Percentiles rank a stretch among this genome's conserved stretches.
phyloP scores from a whole-genome alignment of 2,888 invertebrate genomes.

The Drosophila maculinotata region DNA sequence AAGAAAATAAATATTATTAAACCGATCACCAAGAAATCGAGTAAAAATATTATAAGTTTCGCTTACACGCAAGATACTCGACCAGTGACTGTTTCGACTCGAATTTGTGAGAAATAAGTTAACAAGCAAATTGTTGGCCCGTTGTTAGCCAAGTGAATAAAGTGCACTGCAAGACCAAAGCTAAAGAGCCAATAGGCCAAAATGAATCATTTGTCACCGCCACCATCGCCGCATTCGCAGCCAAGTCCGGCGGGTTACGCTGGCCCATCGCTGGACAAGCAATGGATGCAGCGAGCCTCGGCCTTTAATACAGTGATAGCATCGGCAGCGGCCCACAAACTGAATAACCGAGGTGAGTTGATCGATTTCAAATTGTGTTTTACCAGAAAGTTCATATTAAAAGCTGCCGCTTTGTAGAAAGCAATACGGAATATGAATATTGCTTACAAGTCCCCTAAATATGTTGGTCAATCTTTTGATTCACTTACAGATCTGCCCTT shows the following conservation, averaged over 20 bases:
- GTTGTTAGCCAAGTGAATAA: slow-evolving; percentile 23
- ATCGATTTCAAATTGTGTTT: not conserved
- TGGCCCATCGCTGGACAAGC: slow-evolving; percentile 81
- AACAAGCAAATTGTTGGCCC: slow-evolving; percentile 26
- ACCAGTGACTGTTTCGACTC: slow-evolving; percentile 12
- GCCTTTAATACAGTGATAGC: slow-evolving; percentile 84
- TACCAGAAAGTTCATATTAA: not conserved
- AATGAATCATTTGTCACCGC: slow-evolving; percentile 85
- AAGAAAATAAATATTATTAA: slow-evolving; percentile 10
- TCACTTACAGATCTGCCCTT: slow-evolving; percentile 76
- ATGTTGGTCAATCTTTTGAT: not conserved
- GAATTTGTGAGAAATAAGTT: slow-evolving; percentile 20
- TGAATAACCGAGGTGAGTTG: slow-evolving; percentile 82
- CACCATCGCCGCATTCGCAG: slow-evolving; percentile 84
- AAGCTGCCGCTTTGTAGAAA: not conserved
- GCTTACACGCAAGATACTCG: not conserved
- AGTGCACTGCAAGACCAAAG: slow-evolving; percentile 35
- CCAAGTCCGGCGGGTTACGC: slow-evolving; percentile 76
- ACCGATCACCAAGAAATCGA: slow-evolving; percentile 9
- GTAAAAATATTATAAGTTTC: slow-evolving; percentile 2
- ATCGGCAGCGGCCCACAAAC: slow-evolving; percentile 83
- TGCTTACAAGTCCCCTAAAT: too few relatives aligned
- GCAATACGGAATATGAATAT: too few relatives aligned
- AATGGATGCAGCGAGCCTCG: slow-evolving; percentile 85
- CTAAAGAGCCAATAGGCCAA: slow-evolving; percentile 40